A percentile compares a stretch with the other conserved stretches of the same genome.
Conservation (phyloP, 1,140 invertebrate species). For the fruit fly (Drosophila melanogaster) region Release_6_plus_ISO1_MT NT_033777.3:24971501-24972000, state of each 20-base stretch:
- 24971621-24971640: not conserved
- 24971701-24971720: not conserved
- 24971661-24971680: not conserved
- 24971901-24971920: constrained; percentile 25
- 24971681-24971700: too few species aligned
- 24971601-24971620: not conserved
- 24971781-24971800: constrained; percentile 73
- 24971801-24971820: constrained; percentile 66
- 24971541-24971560: constrained; percentile 30
- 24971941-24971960: constrained; percentile 75
- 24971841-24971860: constrained; percentile 49
- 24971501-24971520: constrained; percentile 74
- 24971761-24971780: not conserved
- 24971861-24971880: constrained; percentile 6
- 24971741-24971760: not conserved
- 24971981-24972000: not conserved
- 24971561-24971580: constrained; percentile 10
- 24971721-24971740: too few species aligned
- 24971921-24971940: constrained; percentile 74
- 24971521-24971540: constrained; percentile 57
- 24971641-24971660: not conserved
- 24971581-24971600: not conserved
- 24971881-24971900: not conserved
- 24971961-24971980: constrained; percentile 66
- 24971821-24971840: constrained; percentile 78